phyloP scores from a whole-genome alignment of 2,888 invertebrate species.

The Pammene fasciana region DNA sequence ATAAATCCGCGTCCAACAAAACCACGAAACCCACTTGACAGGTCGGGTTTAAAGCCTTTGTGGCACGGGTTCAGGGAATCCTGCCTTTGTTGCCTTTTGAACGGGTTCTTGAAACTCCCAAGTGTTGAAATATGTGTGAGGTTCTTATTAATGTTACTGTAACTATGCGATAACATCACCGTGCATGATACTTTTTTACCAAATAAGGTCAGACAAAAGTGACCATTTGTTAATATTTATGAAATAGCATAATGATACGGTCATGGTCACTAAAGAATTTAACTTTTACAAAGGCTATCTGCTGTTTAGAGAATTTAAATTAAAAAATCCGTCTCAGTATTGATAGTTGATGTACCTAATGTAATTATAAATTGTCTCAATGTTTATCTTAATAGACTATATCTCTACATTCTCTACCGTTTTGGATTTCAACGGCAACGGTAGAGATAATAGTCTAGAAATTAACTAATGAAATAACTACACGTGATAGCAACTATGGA shows the following conservation, averaged over 20 bases:
- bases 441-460: no score
- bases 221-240: not conserved
- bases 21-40: conserved; percentile 54
- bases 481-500: no score
- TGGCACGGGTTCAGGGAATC: conserved; percentile 68
- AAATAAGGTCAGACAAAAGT: not conserved
- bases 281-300: no score
- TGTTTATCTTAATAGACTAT: no score
- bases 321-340: no score
- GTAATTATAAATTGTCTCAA: no score
- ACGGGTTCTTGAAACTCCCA: conserved; percentile 57
- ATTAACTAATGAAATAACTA: no score
- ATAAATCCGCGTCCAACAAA: conserved; percentile 50
- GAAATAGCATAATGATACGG: not conserved
- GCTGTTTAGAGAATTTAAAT: no score
- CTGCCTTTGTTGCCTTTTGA: conserved; percentile 61
- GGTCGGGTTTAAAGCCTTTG: conserved; percentile 63
- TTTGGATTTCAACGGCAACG: not conserved
- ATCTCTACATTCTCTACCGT: no score
- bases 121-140: conserved; percentile 58
- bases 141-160: not conserved
- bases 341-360: no score
- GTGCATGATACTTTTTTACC: not conserved
- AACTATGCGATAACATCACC: not conserved
- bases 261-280: not conserved